Evolutionary conservation across 2,888 invertebrate genomes (phyloP).

Genomic region (Ganaspis brasiliensis): DNA sequence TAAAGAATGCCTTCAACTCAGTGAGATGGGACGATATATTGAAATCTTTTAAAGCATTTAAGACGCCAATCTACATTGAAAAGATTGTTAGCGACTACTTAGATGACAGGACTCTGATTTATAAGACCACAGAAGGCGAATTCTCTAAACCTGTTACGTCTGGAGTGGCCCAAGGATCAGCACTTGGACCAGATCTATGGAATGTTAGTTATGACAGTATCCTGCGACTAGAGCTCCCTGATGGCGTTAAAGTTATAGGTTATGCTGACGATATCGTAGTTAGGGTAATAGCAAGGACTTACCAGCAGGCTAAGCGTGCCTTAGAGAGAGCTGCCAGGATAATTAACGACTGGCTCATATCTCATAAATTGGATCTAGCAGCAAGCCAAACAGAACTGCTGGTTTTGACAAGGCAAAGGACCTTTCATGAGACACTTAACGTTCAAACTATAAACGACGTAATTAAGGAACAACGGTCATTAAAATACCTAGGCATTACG

Average conservation of each 20-base stretch:
- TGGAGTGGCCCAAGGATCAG: neutral
- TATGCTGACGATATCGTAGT: no score
- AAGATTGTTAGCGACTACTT: neutral
- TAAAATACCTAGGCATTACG: no score
- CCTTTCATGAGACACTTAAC: no score
- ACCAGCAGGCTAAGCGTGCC: no score
- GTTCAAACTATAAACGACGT: no score
- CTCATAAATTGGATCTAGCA: no score
- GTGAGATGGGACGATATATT: neutral
- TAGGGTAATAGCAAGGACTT: no score
- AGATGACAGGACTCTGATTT: neutral
- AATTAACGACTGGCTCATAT: no score
- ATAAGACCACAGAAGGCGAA: neutral
- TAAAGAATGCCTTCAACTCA: conserved; percentile 2
- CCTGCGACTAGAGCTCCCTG: neutral
- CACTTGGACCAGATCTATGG: neutral
- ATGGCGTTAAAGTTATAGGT: neutral
- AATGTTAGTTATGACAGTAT: neutral
- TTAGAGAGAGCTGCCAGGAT: no score
- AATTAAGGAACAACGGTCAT: no score
- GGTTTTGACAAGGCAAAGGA: no score
- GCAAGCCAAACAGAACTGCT: no score
- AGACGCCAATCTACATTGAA: neutral
- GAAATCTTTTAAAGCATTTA: neutral
- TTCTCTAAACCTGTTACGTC: neutral